Percentiles rank a stretch among this genome's conserved stretches.
Evolutionary conservation across 2,797 vertebrate species (phyloP).

Genomic region (Alexandromys oeconomus): DNA sequence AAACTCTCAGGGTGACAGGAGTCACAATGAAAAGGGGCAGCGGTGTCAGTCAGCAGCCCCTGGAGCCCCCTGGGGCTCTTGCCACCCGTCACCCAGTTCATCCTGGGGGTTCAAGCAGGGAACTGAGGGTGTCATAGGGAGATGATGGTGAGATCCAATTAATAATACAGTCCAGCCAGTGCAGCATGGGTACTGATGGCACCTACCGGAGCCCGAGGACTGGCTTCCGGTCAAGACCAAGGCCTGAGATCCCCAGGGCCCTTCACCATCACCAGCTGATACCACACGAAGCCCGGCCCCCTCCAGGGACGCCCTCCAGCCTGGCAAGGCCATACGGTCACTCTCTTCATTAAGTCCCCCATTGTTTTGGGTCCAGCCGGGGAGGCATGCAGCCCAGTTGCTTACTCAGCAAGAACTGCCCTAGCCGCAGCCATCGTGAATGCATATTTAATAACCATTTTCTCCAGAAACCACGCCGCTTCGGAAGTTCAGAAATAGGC

Average conservation of each 20-base stretch:
- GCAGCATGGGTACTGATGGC: fast-evolving
- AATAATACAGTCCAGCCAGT: fast-evolving
- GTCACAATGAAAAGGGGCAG: neutral
- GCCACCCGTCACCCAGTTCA: fast-evolving
- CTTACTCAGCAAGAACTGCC: conserved; percentile 64
- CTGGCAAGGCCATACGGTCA: fast-evolving
- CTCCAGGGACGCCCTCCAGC: neutral
- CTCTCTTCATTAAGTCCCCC: neutral
- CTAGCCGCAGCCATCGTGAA: neutral
- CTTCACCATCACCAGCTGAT: fast-evolving
- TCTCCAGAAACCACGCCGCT: conserved; percentile 69
- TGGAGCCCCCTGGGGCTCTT: neutral
- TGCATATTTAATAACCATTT: conserved; percentile 36
- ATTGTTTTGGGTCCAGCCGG: neutral
- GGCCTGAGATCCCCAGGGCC: fast-evolving
- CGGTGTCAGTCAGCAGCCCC: neutral
- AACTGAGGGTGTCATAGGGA: fast-evolving
- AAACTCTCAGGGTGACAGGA: neutral
- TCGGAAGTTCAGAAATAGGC: conserved; percentile 84
- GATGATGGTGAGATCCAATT: fast-evolving
- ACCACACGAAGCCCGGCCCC: too few species aligned
- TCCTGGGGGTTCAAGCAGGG: fast-evolving
- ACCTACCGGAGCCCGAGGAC: neutral
- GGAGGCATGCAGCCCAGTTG: fast-evolving
- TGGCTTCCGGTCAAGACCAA: neutral